phyloP scores from a whole-genome alignment of 2,113 vertebrate genomes.

The Monarcha castaneiventris region DNA sequence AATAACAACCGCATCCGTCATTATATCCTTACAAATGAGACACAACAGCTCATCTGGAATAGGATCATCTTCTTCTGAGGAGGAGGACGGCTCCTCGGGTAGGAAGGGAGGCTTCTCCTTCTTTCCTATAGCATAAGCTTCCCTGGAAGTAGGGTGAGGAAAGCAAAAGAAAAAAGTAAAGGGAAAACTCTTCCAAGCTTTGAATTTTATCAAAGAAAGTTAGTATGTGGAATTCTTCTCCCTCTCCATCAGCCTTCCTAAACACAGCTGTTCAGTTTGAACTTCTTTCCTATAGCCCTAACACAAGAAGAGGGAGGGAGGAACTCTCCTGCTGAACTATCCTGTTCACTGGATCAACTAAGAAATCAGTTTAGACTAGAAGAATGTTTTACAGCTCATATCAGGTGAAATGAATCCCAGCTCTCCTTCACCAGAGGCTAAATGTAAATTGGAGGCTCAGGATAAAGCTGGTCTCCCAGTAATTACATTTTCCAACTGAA shows the following conservation, averaged over 20 bases:
- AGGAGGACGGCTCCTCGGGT: slow-evolving; percentile 79
- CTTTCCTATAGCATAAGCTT: slow-evolving; percentile 94
- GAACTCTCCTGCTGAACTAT: neutral
- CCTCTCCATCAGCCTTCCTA: neutral
- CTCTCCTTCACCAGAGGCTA: neutral
- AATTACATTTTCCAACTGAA: neutral
- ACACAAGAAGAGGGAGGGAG: too few species aligned
- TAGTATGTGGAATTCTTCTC: neutral
- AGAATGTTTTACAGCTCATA: neutral
- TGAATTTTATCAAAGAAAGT: neutral
- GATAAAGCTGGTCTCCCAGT: neutral
- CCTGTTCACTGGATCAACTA: neutral
- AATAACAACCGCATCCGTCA: slow-evolving; percentile 95
- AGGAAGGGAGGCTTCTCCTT: slow-evolving; percentile 94
- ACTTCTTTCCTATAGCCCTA: neutral
- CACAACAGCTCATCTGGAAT: slow-evolving; percentile 92
- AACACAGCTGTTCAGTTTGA: neutral
- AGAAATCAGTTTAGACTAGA: neutral
- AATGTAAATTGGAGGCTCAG: neutral
- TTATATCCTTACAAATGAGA: slow-evolving; percentile 92
- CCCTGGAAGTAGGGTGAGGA: slow-evolving; percentile 58
- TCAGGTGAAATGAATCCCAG: neutral
- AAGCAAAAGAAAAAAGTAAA: neutral
- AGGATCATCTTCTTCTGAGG: slow-evolving; percentile 85
- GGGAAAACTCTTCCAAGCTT: neutral